Evolutionary conservation across 2,113 vertebrate species (phyloP).

Genomic region (Ammodytes marinus): DNA sequence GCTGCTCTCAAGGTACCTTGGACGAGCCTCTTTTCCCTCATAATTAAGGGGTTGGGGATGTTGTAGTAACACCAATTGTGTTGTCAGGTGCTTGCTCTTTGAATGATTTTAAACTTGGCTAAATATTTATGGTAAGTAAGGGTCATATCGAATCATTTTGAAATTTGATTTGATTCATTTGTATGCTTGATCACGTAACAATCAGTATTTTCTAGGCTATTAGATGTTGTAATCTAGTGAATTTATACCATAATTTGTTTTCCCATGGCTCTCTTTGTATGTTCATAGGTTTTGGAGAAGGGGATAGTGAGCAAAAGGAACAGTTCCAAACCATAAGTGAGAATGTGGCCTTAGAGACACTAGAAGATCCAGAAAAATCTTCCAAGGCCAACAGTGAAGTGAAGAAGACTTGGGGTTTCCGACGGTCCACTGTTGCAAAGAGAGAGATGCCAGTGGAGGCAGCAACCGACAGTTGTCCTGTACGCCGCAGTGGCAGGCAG

Average conservation of each 20-base stretch:
- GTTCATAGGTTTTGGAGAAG: slow-evolving; percentile 76
- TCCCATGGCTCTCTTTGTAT: slow-evolving; percentile 23
- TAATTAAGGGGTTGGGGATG: slow-evolving; percentile 1
- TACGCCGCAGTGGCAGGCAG: slow-evolving; percentile 94
- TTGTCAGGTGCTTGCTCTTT: slow-evolving; percentile 23
- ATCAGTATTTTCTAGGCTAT: neutral
- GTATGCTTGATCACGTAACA: neutral
- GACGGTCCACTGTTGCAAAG: slow-evolving; percentile 93
- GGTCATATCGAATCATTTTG: neutral
- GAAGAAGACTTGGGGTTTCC: slow-evolving; percentile 94
- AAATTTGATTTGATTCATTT: neutral
- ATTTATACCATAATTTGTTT: neutral
- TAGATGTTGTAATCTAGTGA: neutral
- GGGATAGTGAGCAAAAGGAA: slow-evolving; percentile 77
- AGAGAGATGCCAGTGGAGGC: slow-evolving; percentile 89
- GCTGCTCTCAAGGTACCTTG: slow-evolving; percentile 89
- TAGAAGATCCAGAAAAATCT: slow-evolving; percentile 81
- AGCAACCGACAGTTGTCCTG: slow-evolving; percentile 83
- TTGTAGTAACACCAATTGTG: slow-evolving; percentile 12
- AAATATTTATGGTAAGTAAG: slow-evolving; percentile 12
- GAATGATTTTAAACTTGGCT: slow-evolving; percentile 11
- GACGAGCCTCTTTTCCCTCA: slow-evolving; percentile 63
- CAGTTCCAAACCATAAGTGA: slow-evolving; percentile 75
- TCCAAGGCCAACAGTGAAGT: slow-evolving; percentile 88
- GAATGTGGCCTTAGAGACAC: slow-evolving; percentile 71